Percentiles rank a stretch among this genome's conserved stretches.
These are phyloP conservation scores for Neostethus bicornis DNA, from an alignment of 2,797 vertebrate genomes.

Conservation along the genomic window DNA sequence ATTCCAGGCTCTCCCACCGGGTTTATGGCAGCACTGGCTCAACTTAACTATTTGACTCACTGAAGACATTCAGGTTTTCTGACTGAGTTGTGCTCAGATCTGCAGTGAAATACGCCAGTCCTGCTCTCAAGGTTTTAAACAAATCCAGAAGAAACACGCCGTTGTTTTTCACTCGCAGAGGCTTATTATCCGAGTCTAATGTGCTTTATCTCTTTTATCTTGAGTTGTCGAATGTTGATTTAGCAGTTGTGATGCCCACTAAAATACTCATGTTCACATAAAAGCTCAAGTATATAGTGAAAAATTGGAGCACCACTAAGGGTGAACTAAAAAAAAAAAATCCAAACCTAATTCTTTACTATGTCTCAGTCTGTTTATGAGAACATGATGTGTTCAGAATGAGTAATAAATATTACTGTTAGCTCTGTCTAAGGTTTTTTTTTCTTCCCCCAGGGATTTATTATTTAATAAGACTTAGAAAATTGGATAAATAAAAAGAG, in stretches of 20 bases:
- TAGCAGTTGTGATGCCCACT: constrained; percentile 20
- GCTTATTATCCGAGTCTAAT: constrained; percentile 47
- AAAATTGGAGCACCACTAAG: not conserved
- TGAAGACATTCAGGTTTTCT: constrained; percentile 72
- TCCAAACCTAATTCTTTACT: not conserved
- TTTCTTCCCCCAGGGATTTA: not conserved
- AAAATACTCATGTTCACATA: constrained; percentile 19
- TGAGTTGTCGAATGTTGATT: constrained; percentile 23
- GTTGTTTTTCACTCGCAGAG: constrained; percentile 21
- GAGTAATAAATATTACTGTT: not conserved
- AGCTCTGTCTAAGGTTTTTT: no score
- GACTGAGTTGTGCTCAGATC: constrained; percentile 66
- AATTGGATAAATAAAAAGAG: no score
- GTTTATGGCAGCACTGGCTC: constrained; percentile 77
- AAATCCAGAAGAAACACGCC: constrained; percentile 54
- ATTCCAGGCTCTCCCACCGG: constrained; percentile 80
- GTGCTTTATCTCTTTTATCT: constrained; percentile 45
- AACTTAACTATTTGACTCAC: constrained; percentile 77
- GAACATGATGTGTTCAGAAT: not conserved
- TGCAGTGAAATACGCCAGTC: constrained; percentile 49
- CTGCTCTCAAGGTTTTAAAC: constrained; percentile 60
- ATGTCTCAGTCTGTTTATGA: not conserved
- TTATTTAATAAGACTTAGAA: no score
- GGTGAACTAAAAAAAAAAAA: constrained; percentile 13
- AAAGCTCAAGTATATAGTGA: not conserved